Conservation (phyloP, 2,888 invertebrate genomes). For the Spodoptera picta region DNA sequence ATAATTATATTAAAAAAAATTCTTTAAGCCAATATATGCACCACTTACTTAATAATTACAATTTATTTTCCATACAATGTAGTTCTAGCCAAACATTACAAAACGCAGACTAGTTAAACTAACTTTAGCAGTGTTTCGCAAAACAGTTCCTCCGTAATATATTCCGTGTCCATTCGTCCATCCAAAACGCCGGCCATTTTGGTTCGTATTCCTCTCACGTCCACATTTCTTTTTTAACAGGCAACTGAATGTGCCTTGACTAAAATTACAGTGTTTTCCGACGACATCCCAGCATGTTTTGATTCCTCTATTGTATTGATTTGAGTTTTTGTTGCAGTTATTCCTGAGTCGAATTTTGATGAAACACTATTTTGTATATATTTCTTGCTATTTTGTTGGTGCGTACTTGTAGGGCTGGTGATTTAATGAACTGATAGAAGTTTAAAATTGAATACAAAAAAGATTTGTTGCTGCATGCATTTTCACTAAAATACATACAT, state of each 20-base stretch:
- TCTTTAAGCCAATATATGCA: no score
- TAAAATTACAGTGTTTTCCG: conserved; percentile 85
- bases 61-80: no score
- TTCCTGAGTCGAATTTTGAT: conserved; percentile 46
- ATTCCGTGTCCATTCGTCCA: conserved; percentile 76
- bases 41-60: no score
- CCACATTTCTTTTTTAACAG: conserved; percentile 76
- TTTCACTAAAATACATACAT: no score
- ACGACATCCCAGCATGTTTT: conserved; percentile 74
- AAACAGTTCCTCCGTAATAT: conserved; percentile 61
- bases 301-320: conserved; percentile 78
- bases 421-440: background rate
- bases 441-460: no score
- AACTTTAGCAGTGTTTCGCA: conserved; percentile 31
- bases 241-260: conserved; percentile 79
- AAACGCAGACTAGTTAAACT: background rate
- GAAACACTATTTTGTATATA: conserved; percentile 33
- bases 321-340: conserved; percentile 46
- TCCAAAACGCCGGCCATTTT: conserved; percentile 61
- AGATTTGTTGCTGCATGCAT: no score
- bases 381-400: conserved; percentile 28
- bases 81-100: background rate
- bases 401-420: background rate
- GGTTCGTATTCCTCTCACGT: conserved; percentile 77
- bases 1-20: no score